phyloP scores from a whole-genome alignment of 2,797 vertebrate species.

The Momotus momota region DNA sequence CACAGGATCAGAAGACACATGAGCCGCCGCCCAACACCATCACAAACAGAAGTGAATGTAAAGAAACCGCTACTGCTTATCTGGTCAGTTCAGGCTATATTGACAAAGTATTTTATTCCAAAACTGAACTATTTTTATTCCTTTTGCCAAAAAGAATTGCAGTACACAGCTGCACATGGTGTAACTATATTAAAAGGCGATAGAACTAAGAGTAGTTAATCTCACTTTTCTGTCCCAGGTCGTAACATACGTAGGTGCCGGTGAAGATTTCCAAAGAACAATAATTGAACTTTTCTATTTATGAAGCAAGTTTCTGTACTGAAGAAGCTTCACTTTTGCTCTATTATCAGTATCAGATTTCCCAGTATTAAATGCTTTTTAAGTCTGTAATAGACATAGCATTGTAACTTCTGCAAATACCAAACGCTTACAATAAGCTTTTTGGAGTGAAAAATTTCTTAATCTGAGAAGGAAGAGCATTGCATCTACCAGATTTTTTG shows the following conservation, averaged over 20 bases:
- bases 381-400: neutral
- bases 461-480: neutral
- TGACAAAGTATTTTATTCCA: neutral
- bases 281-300: neutral
- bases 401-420: neutral
- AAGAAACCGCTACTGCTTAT: neutral
- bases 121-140: neutral
- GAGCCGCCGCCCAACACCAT: neutral
- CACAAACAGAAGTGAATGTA: neutral
- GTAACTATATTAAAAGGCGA: neutral
- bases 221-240: neutral
- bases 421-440: neutral
- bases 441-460: neutral
- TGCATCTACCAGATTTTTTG: neutral
- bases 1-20: neutral
- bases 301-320: neutral
- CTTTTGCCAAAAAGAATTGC: neutral
- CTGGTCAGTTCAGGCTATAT: neutral
- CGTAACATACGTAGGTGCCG: neutral
- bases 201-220: neutral
- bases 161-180: neutral
- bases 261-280: neutral
- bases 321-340: neutral
- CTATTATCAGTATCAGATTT: neutral
- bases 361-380: neutral